Base-by-base conservation (phyloP, 2,888 invertebrate species). In the Bedellia somnulentella region DNA sequence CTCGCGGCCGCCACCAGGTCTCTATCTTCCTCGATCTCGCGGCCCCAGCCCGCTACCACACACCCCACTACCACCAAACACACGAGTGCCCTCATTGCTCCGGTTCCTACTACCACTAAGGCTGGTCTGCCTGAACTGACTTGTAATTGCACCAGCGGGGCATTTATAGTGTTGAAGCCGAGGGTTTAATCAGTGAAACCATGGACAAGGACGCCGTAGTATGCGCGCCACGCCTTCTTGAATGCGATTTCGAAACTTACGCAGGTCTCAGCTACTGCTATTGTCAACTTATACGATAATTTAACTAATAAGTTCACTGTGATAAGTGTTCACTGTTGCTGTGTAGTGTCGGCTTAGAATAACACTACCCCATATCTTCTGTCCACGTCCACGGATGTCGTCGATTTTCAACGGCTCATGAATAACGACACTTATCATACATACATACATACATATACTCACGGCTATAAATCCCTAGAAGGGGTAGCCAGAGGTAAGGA, bases 1-100 rank as follows among this genome's bases (percentile, higher is more conserved):
- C 67, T 66, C 4, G 78, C 80, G 3, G 79, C 80, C 3, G 73
- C 64, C 30, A 64, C 78, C 29, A 78, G 50, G 44, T 80, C 81
- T 15, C 47, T 47, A 34, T 53, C 57, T 38, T 49, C 45, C 39
- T 53, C 49, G 33, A 55, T 56, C 44, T 63, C 52, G 14, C 12
- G 3, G 44, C 70, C 66, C 35, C 68, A 63, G 42, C 66, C 62
- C 12, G 52, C 50, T 40, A 61, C 31, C 33, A 57, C 47, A 41
- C 68, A 71, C 53, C 52, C 70, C 46, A 75, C 41, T 31, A 60
- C 53, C 39, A 52, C 44, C 37, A 75, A 57, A 57, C 62, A 70
- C 55, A 57, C 54, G 27, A 76, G 60, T 64, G 73, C 62, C 71
- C 73, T 71, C 67, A 66, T 76, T 39, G 32, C 57, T 38, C 32